Conservation (phyloP, 2,797 vertebrate species). For the Pseudocheirus occidentalis region DNA sequence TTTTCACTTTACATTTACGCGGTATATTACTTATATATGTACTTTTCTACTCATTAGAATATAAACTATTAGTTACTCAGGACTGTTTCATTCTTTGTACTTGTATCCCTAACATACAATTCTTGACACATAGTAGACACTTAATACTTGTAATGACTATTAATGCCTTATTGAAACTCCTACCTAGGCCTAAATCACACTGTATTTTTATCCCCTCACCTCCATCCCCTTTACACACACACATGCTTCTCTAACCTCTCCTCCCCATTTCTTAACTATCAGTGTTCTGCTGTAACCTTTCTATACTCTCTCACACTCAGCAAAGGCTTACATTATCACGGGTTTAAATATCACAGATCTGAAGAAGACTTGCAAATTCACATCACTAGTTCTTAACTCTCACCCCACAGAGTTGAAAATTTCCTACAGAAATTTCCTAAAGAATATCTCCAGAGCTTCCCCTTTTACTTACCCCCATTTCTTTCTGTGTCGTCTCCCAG, state of each 20-base stretch:
- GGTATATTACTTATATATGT: neutral
- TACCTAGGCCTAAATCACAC: neutral
- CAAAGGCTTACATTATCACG: neutral
- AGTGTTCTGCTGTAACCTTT: neutral
- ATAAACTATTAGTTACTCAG: neutral
- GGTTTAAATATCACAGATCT: neutral
- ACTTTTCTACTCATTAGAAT: neutral
- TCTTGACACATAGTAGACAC: neutral
- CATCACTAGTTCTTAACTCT: neutral
- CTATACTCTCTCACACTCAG: neutral
- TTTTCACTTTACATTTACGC: neutral
- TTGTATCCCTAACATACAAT: neutral
- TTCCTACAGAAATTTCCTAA: neutral
- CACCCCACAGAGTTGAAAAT: neutral
- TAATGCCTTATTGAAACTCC: neutral
- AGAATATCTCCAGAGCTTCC: neutral
- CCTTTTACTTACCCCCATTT: neutral
- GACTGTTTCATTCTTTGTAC: neutral
- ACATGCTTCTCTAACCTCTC: neutral
- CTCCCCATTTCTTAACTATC: neutral
- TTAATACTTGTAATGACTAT: neutral
- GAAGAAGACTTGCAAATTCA: neutral
- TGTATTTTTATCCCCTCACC: neutral
- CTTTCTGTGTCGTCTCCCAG: neutral
- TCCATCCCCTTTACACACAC: neutral